A percentile compares a stretch with the other conserved stretches of the same genome.
Conservation (phyloP, 2,113 vertebrate genomes). For the Accipiter cooperii region DNA sequence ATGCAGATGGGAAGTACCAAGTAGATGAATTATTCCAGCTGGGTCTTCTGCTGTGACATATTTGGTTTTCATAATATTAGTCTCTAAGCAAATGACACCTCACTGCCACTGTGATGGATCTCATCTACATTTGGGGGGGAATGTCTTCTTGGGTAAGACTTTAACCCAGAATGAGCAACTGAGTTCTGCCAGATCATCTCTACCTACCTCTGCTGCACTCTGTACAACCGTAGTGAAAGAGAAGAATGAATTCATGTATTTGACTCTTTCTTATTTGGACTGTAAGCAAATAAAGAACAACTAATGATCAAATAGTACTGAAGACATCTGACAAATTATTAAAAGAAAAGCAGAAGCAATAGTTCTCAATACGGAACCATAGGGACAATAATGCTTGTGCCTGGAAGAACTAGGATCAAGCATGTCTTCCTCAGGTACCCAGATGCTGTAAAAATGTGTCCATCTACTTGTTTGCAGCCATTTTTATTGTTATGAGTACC, state of each 20-base stretch:
- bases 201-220: background rate
- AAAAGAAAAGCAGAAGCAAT: background rate
- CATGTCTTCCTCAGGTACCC: background rate
- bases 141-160: background rate
- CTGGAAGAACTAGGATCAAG: background rate
- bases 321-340: background rate
- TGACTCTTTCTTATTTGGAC: background rate
- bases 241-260: background rate
- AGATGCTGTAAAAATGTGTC: background rate
- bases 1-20: background rate
- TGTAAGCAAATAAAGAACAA: background rate
- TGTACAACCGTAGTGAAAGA: background rate
- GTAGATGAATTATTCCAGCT: background rate
- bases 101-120: background rate
- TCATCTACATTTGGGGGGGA: background rate
- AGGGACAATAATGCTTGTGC: background rate
- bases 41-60: background rate
- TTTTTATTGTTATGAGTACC: background rate
- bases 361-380: background rate
- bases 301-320: background rate
- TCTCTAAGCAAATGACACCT: background rate
- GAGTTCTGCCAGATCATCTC: background rate
- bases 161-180: background rate
- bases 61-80: background rate
- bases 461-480: background rate